Evolutionary conservation across 2,888 invertebrate species (phyloP).

Genomic region (Willowsia nigromaculata): DNA sequence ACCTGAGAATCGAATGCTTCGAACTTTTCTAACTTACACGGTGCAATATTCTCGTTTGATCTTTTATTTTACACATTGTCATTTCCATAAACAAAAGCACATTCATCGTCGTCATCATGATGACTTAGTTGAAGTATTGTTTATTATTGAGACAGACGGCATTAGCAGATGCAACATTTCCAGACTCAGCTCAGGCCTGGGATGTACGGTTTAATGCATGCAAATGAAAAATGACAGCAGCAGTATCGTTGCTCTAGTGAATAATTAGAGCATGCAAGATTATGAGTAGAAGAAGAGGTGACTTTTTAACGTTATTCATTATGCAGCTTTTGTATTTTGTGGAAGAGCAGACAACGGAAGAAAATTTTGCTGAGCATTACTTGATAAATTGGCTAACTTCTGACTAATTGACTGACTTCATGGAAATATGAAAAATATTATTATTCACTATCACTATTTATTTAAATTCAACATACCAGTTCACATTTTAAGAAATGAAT

Average conservation of each 20-base stretch:
- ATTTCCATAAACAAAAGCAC: not conserved
- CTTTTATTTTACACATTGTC: not conserved
- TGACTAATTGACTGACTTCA: no score
- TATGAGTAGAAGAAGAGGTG: not conserved
- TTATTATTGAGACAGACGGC: not conserved
- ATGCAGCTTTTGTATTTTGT: no score
- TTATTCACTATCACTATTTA: no score
- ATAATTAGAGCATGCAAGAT: not conserved
- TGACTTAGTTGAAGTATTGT: not conserved
- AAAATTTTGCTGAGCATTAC: no score
- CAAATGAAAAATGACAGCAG: not conserved
- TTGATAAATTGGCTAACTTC: no score
- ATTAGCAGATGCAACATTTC: not conserved
- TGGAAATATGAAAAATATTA: no score
- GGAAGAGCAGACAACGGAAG: no score
- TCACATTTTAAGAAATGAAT: no score
- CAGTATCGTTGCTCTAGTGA: not conserved
- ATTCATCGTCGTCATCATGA: not conserved
- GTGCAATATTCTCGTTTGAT: not conserved
- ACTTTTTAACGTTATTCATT: not conserved
- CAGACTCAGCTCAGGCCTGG: not conserved
- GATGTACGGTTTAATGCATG: slow-evolving; percentile 14
- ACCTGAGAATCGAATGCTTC: not conserved
- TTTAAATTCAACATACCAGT: no score
- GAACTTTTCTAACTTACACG: not conserved